phyloP scores from a whole-genome alignment of 2,888 invertebrate genomes.

The Yponomeuta sedellus region DNA sequence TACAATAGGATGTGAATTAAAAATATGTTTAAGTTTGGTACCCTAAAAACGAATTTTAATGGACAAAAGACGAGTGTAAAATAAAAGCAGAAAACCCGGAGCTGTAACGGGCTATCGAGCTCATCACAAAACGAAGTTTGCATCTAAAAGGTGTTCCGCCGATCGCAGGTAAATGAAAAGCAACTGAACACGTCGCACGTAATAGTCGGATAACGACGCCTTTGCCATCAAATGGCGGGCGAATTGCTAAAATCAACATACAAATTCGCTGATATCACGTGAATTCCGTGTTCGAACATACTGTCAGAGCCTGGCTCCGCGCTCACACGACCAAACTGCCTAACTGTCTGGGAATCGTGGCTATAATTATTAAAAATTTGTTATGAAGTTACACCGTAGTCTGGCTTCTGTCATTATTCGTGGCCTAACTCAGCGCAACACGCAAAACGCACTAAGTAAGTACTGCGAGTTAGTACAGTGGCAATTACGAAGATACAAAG shows the following conservation, averaged over 20 bases:
- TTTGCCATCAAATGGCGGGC: conserved; percentile 5
- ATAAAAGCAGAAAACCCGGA: neutral
- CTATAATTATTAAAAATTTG: neutral
- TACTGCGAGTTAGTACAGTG: too few relatives aligned
- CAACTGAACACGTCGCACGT: neutral
- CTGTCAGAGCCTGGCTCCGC: neutral
- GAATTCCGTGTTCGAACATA: neutral
- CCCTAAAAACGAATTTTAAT: neutral
- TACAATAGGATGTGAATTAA: too few relatives aligned
- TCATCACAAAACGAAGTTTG: neutral
- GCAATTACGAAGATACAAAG: too few relatives aligned
- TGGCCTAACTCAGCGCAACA: too few relatives aligned
- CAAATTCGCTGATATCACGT: neutral
- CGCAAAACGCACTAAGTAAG: too few relatives aligned
- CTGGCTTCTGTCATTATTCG: too few relatives aligned
- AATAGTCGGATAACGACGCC: neutral
- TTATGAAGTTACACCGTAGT: too few relatives aligned
- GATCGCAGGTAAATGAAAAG: neutral
- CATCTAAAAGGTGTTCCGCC: neutral
- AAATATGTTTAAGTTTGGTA: too few relatives aligned
- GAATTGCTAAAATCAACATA: conserved; percentile 9
- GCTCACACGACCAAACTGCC: neutral
- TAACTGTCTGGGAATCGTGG: neutral
- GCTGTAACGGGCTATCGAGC: neutral
- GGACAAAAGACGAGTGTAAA: neutral